Conservation (phyloP, 2,888 invertebrate genomes). For the Trachelus tabidus region DNA sequence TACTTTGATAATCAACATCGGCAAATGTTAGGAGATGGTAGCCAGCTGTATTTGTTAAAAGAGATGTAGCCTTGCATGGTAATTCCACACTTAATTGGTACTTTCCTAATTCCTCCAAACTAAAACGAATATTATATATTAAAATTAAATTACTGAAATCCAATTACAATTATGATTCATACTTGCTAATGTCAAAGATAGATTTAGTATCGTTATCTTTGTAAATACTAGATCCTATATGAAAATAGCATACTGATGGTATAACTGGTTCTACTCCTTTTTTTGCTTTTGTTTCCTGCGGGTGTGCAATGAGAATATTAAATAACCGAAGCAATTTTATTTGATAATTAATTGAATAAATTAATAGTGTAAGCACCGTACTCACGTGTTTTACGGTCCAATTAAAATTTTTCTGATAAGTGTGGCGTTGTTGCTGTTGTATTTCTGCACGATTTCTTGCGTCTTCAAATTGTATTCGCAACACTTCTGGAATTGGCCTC, state of each 20-base stretch:
- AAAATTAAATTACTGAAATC: not conserved
- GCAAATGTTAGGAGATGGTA: constrained; percentile 60
- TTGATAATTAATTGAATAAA: not conserved
- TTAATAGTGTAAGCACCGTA: not conserved
- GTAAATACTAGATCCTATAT: constrained; percentile 53
- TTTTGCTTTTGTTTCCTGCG: constrained; percentile 9
- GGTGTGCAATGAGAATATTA: not conserved
- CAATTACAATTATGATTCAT: constrained; percentile 5
- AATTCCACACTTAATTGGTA: constrained; percentile 49
- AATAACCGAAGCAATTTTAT: not conserved
- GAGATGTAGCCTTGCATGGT: constrained; percentile 57
- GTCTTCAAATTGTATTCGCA: constrained; percentile 47
- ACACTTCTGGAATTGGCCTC: constrained; percentile 51
- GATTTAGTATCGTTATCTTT: constrained; percentile 46
- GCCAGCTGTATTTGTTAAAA: constrained; percentile 55
- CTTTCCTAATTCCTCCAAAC: constrained; percentile 52
- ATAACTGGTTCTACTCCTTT: constrained; percentile 40
- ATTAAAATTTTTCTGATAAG: constrained; percentile 28
- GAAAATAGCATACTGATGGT: constrained; percentile 56
- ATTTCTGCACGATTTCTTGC: constrained; percentile 43
- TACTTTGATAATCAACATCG: constrained; percentile 54
- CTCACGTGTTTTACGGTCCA: constrained; percentile 42
- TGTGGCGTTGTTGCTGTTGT: constrained; percentile 18
- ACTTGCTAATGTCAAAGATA: constrained; percentile 56
- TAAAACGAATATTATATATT: constrained; percentile 21